Evolutionary conservation across 2,797 vertebrate species (phyloP), one percentile per base, ranked within the genome.

Genomic region (Moxostoma hubbsi): DNA sequence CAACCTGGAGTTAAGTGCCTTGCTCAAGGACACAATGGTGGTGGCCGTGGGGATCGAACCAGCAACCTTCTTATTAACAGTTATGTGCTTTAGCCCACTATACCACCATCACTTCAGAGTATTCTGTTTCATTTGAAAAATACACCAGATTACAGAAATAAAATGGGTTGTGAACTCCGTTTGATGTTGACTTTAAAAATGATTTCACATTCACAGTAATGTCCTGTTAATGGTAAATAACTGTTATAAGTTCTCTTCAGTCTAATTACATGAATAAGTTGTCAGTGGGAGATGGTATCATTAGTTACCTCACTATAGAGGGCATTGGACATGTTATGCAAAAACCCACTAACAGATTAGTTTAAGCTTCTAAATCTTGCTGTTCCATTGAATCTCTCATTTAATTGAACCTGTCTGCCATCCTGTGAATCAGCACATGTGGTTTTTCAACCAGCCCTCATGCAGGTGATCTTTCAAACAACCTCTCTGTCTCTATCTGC

Each of bases 301-400:
- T 58, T 58, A 57, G 8, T 47, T 16, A 4, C 36, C 15, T 47
- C 46, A 5, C 43, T 75, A 11, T 24, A 18, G 51, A 47, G 51
- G 10, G 5, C 75, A 61, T 0, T 51, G 65, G 55, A 68, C 6
- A 7, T 75, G 53, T 49, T 66, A 67, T 55, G 43, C 45, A 68
- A 18, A 68, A 69, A 69, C 18, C 65, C 10, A 51, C 69, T 69
- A 77, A 61, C 55, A 77, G 10, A 77, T 69, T 61, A 69, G 16
- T 69, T 57, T 45, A 51, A 68, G 64, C 62, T 9, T 68, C 54
- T 59, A 50, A 69, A 61, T 73, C 78, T 63, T 49, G 62, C 73
- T 61, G 68, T 80, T 63, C 24, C 71, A 66, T 67, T 58, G 55
- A 47, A 79, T 74, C 46, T 43, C 36, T 81, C 82, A 73, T 65